A percentile compares a stretch with the other conserved stretches of the same genome.
Conservation (phyloP, 2,888 invertebrate species). For the Noctua janthe region DNA sequence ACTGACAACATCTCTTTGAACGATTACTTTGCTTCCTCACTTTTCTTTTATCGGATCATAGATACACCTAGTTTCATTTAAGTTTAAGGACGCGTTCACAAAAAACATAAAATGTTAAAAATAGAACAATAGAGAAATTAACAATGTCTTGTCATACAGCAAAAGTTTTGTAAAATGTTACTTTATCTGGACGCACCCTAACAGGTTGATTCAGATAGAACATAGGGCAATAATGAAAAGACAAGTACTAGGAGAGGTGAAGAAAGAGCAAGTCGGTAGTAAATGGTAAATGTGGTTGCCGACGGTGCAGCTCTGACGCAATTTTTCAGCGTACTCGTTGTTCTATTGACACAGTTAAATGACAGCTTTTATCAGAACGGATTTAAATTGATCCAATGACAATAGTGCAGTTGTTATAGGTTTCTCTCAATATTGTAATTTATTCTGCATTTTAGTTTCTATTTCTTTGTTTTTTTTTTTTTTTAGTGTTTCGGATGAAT, state of each 20-base stretch:
- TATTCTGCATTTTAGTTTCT: constrained; percentile 41
- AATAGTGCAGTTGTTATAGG: constrained; percentile 40
- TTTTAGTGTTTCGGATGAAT: constrained; percentile 10
- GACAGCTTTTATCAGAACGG: constrained; percentile 61
- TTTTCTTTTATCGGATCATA: constrained; percentile 15
- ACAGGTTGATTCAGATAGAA: constrained; percentile 6
- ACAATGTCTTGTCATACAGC: not conserved
- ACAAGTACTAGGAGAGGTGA: constrained; percentile 6
- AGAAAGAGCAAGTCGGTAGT: constrained; percentile 28
- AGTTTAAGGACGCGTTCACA: not conserved
- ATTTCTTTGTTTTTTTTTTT: constrained; percentile 10
- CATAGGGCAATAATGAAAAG: not conserved
- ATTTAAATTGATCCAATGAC: constrained; percentile 58
- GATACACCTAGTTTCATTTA: constrained; percentile 11
- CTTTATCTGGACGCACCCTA: not conserved
- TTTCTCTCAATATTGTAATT: constrained; percentile 50
- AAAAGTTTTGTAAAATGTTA: not conserved
- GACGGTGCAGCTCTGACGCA: constrained; percentile 47
- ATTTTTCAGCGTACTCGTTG: constrained; percentile 48
- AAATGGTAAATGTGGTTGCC: constrained; percentile 44
- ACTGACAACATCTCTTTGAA: constrained; percentile 53
- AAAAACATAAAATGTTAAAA: not conserved
- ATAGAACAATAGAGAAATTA: not conserved
- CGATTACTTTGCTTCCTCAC: constrained; percentile 50
- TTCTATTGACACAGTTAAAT: constrained; percentile 62